Evolutionary conservation across 2,113 vertebrate genomes (phyloP), one percentile per base, ranked within the genome.

Genomic region (Connochaetes taurinus): DNA sequence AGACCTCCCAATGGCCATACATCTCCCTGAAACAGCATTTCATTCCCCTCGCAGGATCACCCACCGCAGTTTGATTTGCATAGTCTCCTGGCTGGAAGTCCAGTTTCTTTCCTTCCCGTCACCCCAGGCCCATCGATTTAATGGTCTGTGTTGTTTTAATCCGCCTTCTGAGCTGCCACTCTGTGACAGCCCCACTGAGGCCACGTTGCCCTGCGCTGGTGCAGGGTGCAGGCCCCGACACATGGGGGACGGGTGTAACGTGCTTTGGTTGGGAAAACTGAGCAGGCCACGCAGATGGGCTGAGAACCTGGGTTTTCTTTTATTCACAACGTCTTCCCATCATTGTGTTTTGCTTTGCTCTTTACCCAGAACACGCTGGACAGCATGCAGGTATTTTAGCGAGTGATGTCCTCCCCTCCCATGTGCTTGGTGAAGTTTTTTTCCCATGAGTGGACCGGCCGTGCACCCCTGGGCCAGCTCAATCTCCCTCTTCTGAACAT

Each of bases 341-440:
- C 98, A 98, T 98, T 99, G 98, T 99, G 98, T 98, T 98, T 98
- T 97, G 97, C 98, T 99, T 99, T 98, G 98, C 98, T 98, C 92
- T 98, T 97, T 98, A 98, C 98, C 98, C 99, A 99, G 99, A 99
- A 98, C 99, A 99, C 99, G 99, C 99, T 99, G 99, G 99, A 99
- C 99, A 99, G 99, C 99, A 99, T 99, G 99, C 99, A 99, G 99
- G 99, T 99, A 99, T 99, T 99, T 99, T 91, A 92, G 99, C 98
- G 97, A 94, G 90, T 93, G 97, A 97, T 93, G 98, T 98, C 86
- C 97, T 91, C 97, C 98, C 98, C 98, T 90, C 15, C n/a, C 60
- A 58, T 80, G 93, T 95, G 64, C 31, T 11, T 1, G 0, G 2
- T 6, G 4, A 2, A 43, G 47, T 76, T 23, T 33, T 33, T 33